Percentiles rank a stretch among this genome's conserved stretches.
Conservation (phyloP, 2,888 invertebrate genomes). For the Plemyria rubiginata region DNA sequence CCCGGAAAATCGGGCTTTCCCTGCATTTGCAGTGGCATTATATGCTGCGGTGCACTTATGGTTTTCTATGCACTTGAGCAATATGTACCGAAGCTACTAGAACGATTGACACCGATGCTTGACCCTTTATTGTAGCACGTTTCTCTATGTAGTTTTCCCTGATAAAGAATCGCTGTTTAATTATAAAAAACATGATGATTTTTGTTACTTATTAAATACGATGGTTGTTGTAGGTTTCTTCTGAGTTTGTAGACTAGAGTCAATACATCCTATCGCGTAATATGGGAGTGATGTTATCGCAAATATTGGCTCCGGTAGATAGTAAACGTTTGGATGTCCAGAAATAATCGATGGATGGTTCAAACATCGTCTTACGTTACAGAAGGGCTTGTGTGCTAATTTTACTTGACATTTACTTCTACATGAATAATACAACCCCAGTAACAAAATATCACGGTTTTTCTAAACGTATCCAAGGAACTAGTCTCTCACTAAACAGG, state of each 20-base stretch:
- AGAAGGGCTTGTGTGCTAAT: constrained; percentile 3
- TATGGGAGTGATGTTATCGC: constrained; percentile 21
- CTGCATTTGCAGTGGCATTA: constrained; percentile 50
- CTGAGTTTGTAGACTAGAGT: constrained; percentile 28
- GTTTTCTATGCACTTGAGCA: constrained; percentile 35
- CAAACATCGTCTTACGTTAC: constrained; percentile 58
- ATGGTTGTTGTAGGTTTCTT: no score
- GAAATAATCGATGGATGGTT: constrained; percentile 65
- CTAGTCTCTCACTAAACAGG: background rate
- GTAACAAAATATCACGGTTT: no score
- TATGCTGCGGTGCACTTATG: constrained; percentile 37
- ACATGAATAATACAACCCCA: no score
- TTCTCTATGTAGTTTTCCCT: background rate
- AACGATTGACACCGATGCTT: constrained; percentile 11
- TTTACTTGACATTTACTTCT: constrained; percentile 6
- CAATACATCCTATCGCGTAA: constrained; percentile 32
- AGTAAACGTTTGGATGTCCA: constrained; percentile 61
- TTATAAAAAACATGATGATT: background rate
- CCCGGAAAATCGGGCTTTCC: constrained; percentile 76
- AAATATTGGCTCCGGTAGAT: constrained; percentile 52
- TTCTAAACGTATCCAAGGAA: no score
- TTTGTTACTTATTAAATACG: no score
- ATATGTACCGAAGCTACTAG: constrained; percentile 17
- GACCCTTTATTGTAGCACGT: constrained; percentile 3
- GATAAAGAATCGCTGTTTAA: background rate